Evolutionary conservation across 2,888 invertebrate species (phyloP).

Genomic region (Tetropium fuscum): DNA sequence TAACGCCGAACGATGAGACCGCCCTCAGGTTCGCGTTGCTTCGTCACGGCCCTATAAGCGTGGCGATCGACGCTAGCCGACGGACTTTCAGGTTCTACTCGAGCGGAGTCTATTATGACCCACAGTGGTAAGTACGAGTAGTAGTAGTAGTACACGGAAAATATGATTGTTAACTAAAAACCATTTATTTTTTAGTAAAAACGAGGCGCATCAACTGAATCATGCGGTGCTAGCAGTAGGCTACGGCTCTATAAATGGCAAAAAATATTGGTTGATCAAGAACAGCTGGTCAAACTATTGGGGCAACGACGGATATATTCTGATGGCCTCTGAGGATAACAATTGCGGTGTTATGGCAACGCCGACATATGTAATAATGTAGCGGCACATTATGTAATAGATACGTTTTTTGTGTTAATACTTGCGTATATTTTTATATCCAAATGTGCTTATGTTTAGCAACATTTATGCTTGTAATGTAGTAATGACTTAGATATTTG

Average conservation of each 20-base stretch:
- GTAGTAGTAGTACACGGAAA: no score
- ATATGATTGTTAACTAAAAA: not conserved
- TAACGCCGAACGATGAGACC: constrained; percentile 79
- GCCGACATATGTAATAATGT: no score
- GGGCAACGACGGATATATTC: constrained; percentile 55
- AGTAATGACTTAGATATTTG: no score
- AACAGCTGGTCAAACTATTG: constrained; percentile 72
- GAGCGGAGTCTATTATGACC: constrained; percentile 94
- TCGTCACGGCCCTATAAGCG: constrained; percentile 92
- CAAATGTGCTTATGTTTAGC: no score
- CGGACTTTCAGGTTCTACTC: constrained; percentile 93
- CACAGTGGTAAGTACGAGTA: constrained; percentile 76
- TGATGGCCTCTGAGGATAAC: constrained; percentile 52
- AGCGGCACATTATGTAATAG: no score
- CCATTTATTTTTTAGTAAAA: no score
- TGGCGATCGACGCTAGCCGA: constrained; percentile 91
- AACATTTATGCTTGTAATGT: no score
- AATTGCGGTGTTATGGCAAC: constrained; percentile 88
- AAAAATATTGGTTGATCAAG: constrained; percentile 76
- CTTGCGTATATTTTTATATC: no score
- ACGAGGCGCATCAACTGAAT: constrained; percentile 69
- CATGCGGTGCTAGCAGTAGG: constrained; percentile 86
- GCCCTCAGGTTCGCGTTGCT: constrained; percentile 85
- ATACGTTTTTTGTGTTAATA: no score
- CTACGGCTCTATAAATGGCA: constrained; percentile 71